Conservation (phyloP, 2,113 vertebrate genomes). For the Arothron firmamentum region DNA sequence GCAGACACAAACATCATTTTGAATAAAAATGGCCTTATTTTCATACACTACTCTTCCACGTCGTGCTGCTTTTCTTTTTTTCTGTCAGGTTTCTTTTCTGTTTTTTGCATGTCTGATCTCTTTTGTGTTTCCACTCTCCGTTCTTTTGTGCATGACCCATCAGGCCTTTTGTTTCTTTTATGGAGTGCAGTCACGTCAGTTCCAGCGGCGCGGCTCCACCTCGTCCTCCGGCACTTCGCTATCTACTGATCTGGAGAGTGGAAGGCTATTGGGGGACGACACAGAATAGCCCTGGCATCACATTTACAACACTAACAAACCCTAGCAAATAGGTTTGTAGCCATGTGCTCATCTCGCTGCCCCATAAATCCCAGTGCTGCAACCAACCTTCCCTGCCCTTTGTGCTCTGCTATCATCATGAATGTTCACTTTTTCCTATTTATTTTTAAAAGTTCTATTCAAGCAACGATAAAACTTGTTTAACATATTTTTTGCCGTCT, state of each 20-base stretch:
- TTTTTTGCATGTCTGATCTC: slow-evolving; percentile 11
- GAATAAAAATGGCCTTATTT: not conserved
- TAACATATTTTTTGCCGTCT: not conserved
- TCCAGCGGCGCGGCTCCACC: slow-evolving; percentile 83
- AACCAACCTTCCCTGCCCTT: not conserved
- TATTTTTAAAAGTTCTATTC: too few relatives aligned
- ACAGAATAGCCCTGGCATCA: slow-evolving; percentile 69
- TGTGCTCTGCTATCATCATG: not conserved
- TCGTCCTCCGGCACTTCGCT: slow-evolving; percentile 89
- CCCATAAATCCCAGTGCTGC: not conserved
- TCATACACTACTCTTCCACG: not conserved
- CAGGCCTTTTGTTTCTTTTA: slow-evolving; percentile 98
- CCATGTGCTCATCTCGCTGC: slow-evolving; percentile 8
- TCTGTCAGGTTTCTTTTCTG: not conserved
- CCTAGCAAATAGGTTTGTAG: slow-evolving; percentile 74
- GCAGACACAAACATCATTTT: not conserved
- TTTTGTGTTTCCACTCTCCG: slow-evolving; percentile 29
- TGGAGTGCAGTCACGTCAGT: slow-evolving; percentile 81
- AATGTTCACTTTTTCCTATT: too few relatives aligned
- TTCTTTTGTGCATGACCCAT: slow-evolving; percentile 72
- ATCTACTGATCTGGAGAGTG: slow-evolving; percentile 93
- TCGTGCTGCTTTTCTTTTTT: not conserved
- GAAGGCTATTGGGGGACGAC: slow-evolving; percentile 86
- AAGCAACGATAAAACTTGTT: not conserved
- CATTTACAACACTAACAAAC: slow-evolving; percentile 27